Base-by-base conservation (phyloP, 37 sponge, comb jelly and placozoan genomes). In the Eunapius fragilis region DNA sequence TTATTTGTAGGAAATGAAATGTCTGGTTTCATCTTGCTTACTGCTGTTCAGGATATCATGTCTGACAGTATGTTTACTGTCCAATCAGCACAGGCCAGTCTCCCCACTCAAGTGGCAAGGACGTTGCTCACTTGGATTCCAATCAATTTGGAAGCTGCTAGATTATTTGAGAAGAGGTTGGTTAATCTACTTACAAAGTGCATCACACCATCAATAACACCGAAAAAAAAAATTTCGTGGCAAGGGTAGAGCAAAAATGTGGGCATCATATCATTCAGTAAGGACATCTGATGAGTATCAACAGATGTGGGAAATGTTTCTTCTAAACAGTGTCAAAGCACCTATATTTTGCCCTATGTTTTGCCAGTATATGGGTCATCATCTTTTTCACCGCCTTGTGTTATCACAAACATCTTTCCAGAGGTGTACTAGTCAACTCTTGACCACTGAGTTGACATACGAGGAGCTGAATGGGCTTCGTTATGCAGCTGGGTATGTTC, bases 401-500 rank as follows among this genome's bases (percentile, higher is more conserved):
- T 30, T 25, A 48, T 31, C 22, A 28, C 27, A 24, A 26, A 75
- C 25, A 32, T 24, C 35, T 75, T 9, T 32, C 25, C 35, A 73
- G 26, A 28, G 19, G 33, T 33, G 33, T 31, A 27, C 33, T 33
- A 73, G 26, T 14, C 67, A 67, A 27, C 28, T 27, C 80, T 79
- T 45, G 47, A 45, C 47, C 47, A 45, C 47, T 45, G 47, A 45
- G 47, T 45, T 45, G 11, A 79, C 80, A 30, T 49, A 67, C 2
- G 80, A 79, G 68, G 82, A 82, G 33, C 28, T 9, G 30, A 82
- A 71, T 82, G 82, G 49, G 10, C 37, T 82, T 10, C 71, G 82
- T 12, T 82, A 82, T 32, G 82, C 82, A 36, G 82, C 82, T 70
- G 82, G 82, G 13, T 82, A 82, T 32, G 47, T 82, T 13, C 82